Base-by-base conservation (phyloP, 2,888 invertebrate genomes). In the Merodon equestris region DNA sequence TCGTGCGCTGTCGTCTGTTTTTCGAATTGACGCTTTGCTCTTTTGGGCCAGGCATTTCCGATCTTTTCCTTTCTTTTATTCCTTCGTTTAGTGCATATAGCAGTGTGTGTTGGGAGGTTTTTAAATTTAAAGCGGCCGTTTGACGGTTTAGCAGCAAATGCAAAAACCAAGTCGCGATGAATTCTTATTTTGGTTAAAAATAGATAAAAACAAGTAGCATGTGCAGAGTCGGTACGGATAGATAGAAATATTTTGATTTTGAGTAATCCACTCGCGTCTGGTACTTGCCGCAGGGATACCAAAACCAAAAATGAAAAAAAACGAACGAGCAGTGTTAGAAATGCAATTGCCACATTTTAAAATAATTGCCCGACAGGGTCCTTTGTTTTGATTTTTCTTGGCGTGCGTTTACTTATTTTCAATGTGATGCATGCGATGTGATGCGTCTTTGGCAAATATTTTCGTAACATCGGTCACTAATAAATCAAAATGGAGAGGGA, bases 141-240 rank as follows among this genome's bases (percentile, higher is more conserved):
- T 76, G 76, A 76, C 61, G 76, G 40, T 72, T 76, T 66, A 57
- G 66, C 61, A 72, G 48, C 76, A 76, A 66, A 44, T 76, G 76
- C 76, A 71, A 53, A 60, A 63, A 68, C 19, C n/a, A 44, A 48
- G 50, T 58, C 58, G 45, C 40, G 60, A 54, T 60, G 60, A 76
- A 76, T 71, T 71, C 71, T 71, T 71, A 66, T 60, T 77, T 77
- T 72, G 73, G 67, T 73, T 77, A 73, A 67, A 73, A 77, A 77
- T 68, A 68, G 61, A 54, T 12, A 40, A 47, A 18, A 66, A 44
- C 34, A 17, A 45, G 63, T 40, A 7, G 10, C 10, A 27, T 2
- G 7, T 40, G 10, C 40, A 40, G n/a, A n/a, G 40, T 40, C n/a
- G 27, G 15, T 51, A 17, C 51, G 34, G 27, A 61, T 44, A 51